These are phyloP conservation scores for Chloroceryle inda DNA, from an alignment of 2,797 vertebrate genomes.

Conservation along the genomic window DNA sequence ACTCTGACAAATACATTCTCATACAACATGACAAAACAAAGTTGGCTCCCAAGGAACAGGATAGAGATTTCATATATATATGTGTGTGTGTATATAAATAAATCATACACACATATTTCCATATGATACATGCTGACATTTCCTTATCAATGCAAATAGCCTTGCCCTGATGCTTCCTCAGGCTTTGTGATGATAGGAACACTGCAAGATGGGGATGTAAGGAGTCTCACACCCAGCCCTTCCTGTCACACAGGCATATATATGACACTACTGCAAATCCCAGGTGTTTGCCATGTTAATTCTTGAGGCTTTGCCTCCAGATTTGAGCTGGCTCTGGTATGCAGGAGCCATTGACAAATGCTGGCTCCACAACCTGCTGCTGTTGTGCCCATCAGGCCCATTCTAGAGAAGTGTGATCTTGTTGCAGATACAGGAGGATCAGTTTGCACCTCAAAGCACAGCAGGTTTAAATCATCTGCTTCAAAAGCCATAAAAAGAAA, in stretches of 20 bases:
- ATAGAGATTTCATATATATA: neutral
- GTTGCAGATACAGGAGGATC: neutral
- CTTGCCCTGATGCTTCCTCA: neutral
- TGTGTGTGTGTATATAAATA: neutral
- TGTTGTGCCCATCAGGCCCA: neutral
- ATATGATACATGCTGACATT: neutral
- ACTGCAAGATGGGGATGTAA: neutral
- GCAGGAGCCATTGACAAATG: neutral
- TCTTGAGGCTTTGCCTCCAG: neutral
- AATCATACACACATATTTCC: neutral
- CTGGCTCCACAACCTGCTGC: neutral
- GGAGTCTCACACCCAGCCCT: neutral
- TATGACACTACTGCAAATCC: neutral
- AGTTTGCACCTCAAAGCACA: neutral
- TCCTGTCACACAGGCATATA: neutral
- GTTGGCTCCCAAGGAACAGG: neutral
- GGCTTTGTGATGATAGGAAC: neutral
- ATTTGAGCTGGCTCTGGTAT: neutral
- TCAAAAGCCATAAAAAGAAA: neutral
- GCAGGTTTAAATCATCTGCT: neutral
- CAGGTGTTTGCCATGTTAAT: neutral
- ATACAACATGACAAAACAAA: neutral
- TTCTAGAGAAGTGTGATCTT: neutral
- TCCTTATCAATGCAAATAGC: neutral
- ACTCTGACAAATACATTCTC: neutral